Base-by-base conservation (phyloP, 2,797 vertebrate species). In the Arrhamphus sclerolepis region DNA sequence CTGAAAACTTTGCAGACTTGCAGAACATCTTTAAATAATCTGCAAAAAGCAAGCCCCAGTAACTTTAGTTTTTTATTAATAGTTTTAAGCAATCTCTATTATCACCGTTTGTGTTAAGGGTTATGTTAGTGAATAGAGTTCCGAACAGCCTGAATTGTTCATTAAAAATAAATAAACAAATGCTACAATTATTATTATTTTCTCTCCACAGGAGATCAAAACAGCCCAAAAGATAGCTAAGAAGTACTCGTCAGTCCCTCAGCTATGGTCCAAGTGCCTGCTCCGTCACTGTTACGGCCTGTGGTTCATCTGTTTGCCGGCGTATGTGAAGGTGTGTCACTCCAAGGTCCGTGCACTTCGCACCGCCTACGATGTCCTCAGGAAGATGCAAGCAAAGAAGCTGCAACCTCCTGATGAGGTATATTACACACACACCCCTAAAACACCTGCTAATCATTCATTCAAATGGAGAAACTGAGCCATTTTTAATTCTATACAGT, bases 291-390 rank as follows among this genome's bases (percentile, higher is more conserved):
- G 97, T 80, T 98, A 98, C 0, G 97, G 97, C 29, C 91, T 99
- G 46, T 99, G 97, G 97, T 99, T 99, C 83, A 98, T 99, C 85
- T 98, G 96, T 78, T 93, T 99, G 65, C 97, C 97, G 0, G 95
- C 95, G 0, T 99, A 98, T 0, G 95, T 98, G 43, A 96, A 94
- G 78, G 95, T 97, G 6, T 98, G 96, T 80, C 97, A 98, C 86
- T 99, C 97, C 52, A 99, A 99, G 88, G 95, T 98, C 58, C 93
- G 97, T 59, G 97, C 95, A 2, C 91, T 99, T 42, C 93, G 94
- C 77, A 94, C 94, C 1, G 97, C 97, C 0, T 98, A 98, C 13
- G 96, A 98, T 3, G 96, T 98, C 63, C 93, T 99, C 34, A 90
- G 95, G 61, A 98, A 96, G 87, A 98, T 99, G 96, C 96, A 98